Percentiles rank a stretch among this genome's conserved stretches.
Evolutionary conservation across 1,140 invertebrate genomes (phyloP).

Genomic region (Drosophila arizonae): DNA sequence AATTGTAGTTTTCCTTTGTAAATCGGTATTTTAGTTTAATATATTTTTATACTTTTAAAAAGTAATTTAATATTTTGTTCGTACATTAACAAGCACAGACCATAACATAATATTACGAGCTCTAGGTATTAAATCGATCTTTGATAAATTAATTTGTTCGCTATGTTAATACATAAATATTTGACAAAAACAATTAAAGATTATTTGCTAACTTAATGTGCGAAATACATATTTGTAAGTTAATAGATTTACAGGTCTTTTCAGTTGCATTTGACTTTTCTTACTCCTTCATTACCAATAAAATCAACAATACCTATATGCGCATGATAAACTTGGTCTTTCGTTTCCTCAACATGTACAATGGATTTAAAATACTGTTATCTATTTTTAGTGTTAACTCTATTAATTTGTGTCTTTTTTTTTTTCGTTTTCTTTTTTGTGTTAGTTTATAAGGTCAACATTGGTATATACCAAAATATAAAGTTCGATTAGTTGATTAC

Average conservation of each 20-base stretch:
- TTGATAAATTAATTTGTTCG: constrained; percentile 24
- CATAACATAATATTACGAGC: constrained; percentile 44
- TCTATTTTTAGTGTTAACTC: constrained; percentile 51
- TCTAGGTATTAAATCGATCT: constrained; percentile 36
- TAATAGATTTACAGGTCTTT: constrained; percentile 71
- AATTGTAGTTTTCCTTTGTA: too few species aligned
- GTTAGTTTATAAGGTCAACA: constrained; percentile 67
- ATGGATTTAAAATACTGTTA: constrained; percentile 71
- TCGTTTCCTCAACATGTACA: constrained; percentile 49
- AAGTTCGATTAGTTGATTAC: constrained; percentile 53
- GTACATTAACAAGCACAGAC: constrained; percentile 61
- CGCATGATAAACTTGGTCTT: constrained; percentile 53
- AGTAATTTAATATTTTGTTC: constrained; percentile 70
- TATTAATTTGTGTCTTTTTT: constrained; percentile 44
- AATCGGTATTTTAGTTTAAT: constrained; percentile 56
- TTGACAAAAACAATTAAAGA: constrained; percentile 63
- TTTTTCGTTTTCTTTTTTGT: neutral
- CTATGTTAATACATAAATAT: constrained; percentile 36
- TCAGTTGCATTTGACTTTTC: constrained; percentile 56
- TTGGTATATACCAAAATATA: constrained; percentile 52
- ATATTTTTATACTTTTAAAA: constrained; percentile 70
- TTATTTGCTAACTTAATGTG: constrained; percentile 68
- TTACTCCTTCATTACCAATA: constrained; percentile 58
- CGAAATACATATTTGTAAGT: constrained; percentile 64
- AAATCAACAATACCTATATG: constrained; percentile 75